Evolutionary conservation across 2,113 vertebrate species (phyloP), one percentile per base, ranked within the genome.

Genomic region (Pyrgilauda ruficollis): DNA sequence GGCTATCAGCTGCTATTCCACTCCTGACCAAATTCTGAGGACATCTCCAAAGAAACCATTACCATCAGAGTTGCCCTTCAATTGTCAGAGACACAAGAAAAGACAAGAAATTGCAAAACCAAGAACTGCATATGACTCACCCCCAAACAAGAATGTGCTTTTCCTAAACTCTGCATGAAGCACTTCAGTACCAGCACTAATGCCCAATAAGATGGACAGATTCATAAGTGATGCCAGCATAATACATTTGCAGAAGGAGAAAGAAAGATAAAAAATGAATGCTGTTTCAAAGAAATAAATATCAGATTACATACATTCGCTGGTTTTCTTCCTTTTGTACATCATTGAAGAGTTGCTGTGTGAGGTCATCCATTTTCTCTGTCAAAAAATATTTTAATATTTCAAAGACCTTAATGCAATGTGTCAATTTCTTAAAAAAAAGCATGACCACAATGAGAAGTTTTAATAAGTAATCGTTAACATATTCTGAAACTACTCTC

Each of bases 311-410:
- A 68, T 98, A 99, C 99, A 98, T 98, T 94, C 98, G 98, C 30
- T 98, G 98, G 20, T 94, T 98, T 91, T 98, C 98, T 96, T 99
- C 98, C 73, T 97, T 98, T 72, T 98, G 98, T 17, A 99, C 97
- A n/a, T 99, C 98, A 11, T 97, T 96, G 56, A 98, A 97, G 67
- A 99, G 98, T 33, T 97, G 98, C 75, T 97, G 98, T 44, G 98
- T 99, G 64, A 99, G 95, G 20, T 97, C 73, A 87, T 99, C 98
- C 98, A 99, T 98, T 97, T 98, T 98, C 87, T 98, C 99, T 99
- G 98, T 77, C 73, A 97, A 96, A 89, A 97, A 68, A 97, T 20
- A 92, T 87, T 23, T n/a, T 13, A 75, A 6, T 89, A 37, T 96
- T 96, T 96, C 82, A 94, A 78, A 86, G 75, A 80, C 24, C 9